These are phyloP conservation scores for Coelopa pilipes DNA, from an alignment of 2,888 invertebrate species.

Conservation along the genomic window DNA sequence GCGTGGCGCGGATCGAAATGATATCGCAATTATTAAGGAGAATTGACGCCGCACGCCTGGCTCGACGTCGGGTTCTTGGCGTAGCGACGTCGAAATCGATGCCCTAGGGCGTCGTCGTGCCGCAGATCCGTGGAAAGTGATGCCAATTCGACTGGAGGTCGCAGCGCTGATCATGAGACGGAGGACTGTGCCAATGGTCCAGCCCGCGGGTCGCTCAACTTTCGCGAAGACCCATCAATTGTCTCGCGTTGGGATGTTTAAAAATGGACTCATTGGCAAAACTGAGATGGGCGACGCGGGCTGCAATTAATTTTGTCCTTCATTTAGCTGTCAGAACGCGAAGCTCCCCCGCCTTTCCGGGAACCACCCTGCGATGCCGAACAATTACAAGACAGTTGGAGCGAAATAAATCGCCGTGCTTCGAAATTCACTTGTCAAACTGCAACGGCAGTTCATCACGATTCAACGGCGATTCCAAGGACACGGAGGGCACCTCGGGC, in stretches of 20 bases:
- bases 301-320: constrained; percentile 15
- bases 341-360: no score
- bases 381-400: constrained; percentile 8
- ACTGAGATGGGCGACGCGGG: neutral
- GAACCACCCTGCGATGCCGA: neutral
- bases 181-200: neutral
- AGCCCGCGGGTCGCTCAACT: constrained; percentile 8
- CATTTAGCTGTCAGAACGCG: constrained; percentile 13
- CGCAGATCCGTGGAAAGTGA: no score
- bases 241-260: neutral
- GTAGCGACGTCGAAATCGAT: constrained; percentile 34
- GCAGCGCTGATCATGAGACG: no score
- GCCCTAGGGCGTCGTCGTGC: constrained; percentile 14
- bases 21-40: constrained; percentile 61
- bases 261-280: neutral
- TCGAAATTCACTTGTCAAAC: constrained; percentile 35
- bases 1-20: constrained; percentile 54
- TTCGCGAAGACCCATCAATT: neutral
- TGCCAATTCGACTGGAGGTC: no score
- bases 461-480: constrained; percentile 5
- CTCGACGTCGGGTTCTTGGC: constrained; percentile 32
- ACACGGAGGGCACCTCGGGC: neutral
- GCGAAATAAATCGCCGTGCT: constrained; percentile 28
- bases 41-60: constrained; percentile 56
- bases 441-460: constrained; percentile 31